A percentile compares a stretch with the other conserved stretches of the same genome.
These are phyloP conservation scores for Pseudobourletiella spinata DNA, from an alignment of 1,140 invertebrate genomes.

Conservation along the genomic window DNA sequence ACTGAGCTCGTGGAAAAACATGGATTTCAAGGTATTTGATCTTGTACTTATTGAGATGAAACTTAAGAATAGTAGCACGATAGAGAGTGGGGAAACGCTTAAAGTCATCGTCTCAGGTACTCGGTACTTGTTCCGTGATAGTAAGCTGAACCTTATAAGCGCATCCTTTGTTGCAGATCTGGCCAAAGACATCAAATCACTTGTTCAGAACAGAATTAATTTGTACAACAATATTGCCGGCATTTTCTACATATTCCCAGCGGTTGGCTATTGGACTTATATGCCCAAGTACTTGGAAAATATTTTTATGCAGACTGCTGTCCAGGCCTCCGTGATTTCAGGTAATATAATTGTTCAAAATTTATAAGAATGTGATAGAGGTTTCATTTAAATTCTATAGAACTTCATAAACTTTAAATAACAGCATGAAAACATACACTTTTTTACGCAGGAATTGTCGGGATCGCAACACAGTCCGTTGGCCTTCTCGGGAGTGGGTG, in stretches of 20 bases:
- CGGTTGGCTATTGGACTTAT: conserved; percentile 64
- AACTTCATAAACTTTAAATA: no score
- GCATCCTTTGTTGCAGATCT: no score
- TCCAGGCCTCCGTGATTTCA: conserved; percentile 56
- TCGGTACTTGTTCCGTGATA: no score
- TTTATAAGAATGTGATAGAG: background rate
- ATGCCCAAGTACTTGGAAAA: conserved; percentile 68
- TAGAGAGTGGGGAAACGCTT: no score
- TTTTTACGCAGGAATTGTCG: conserved; percentile 44
- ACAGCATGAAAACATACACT: no score
- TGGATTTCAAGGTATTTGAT: no score
- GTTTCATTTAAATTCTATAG: no score
- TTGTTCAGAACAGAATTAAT: conserved; percentile 54
- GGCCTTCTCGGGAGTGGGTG: conserved; percentile 59
- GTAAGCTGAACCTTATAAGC: no score
- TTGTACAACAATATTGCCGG: conserved; percentile 59
- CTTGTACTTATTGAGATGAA: no score
- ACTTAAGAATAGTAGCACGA: no score
- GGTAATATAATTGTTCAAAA: conserved; percentile 44
- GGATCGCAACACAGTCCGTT: conserved; percentile 59
- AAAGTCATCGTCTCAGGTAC: no score
- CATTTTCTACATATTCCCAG: conserved; percentile 60
- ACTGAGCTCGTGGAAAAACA: no score
- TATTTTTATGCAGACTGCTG: conserved; percentile 62
- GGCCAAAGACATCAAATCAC: conserved; percentile 49